Evolutionary conservation across 2,797 vertebrate genomes (phyloP), one percentile per base, ranked within the genome.

Genomic region (Acipenser ruthenus): DNA sequence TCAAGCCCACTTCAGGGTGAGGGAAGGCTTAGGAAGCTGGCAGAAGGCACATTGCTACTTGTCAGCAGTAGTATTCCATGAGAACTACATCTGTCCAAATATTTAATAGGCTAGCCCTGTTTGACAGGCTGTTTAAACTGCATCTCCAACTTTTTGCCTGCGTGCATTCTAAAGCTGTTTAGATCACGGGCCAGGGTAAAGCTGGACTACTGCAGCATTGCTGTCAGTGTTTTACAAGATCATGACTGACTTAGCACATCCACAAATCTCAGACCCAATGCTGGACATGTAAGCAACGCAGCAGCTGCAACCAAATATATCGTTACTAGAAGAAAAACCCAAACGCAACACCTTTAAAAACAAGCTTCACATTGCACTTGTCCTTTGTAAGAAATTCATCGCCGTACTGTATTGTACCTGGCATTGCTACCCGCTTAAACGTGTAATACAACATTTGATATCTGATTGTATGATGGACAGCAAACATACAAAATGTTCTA

Each of bases 1-100:
- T 58, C 65, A 48, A 60, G 65, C 63, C 67, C 68, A 73, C 75
- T 52, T 53, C 49, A 6, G 48, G 49, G 63, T 83, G 85, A 85
- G 53, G 8, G 23, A 52, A 6, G 51, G 55, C 65, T 50, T 72
- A 66, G 62, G 56, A 7, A n/a, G 60, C 49, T 8, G 18, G n/a
- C 11, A 18, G 65, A 56, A 47, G 65, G 52, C 47, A 18, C 8
- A 10, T 15, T 11, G 18, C 13, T 37, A 15, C 63, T 58, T 63
- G 60, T 58, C n/a, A 11, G 7, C 55, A 58, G 10, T n/a, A 58
- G 10, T 7, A 58, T 11, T 11, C 55, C 37, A 37, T 5, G 37
- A 37, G 37, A 37, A 37, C 12, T 58, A 58, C 55, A 58, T 11
- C 55, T 58, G 13, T 50, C 18, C 13, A 18, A 51, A 51, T 50